phyloP scores from a whole-genome alignment of 2,797 vertebrate species.

The Sphenopsis melanotis region DNA sequence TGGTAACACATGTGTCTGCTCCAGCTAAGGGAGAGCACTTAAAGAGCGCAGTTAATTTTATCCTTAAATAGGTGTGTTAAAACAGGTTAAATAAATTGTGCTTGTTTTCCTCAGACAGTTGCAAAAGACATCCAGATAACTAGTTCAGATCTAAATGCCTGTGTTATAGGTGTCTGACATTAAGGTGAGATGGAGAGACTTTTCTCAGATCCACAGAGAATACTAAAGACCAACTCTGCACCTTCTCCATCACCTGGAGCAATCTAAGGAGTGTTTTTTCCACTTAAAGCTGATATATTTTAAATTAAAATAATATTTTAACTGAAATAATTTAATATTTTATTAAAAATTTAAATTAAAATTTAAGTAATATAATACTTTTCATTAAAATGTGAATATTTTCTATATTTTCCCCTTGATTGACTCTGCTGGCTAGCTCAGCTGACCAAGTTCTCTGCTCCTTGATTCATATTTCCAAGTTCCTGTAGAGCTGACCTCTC shows the following conservation, averaged over 20 bases:
- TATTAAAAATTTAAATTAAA: too few species aligned
- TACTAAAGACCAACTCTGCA: neutral
- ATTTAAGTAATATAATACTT: too few species aligned
- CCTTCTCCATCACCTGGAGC: neutral
- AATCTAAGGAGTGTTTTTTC: accelerated
- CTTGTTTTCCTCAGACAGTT: neutral
- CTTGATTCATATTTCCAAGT: neutral
- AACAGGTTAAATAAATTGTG: neutral
- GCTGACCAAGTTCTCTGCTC: neutral
- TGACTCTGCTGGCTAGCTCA: neutral
- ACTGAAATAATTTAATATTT: too few species aligned
- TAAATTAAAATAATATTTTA: neutral
- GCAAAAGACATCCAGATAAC: neutral
- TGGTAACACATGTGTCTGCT: neutral
- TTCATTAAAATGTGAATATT: neutral
- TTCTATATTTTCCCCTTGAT: neutral
- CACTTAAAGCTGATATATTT: neutral
- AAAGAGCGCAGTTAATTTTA: neutral
- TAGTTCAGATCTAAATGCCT: neutral
- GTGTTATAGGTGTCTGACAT: neutral
- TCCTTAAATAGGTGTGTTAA: neutral
- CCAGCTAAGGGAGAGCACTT: neutral
- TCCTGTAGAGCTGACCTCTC: neutral
- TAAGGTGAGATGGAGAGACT: neutral
- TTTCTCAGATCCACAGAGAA: neutral